Conservation (phyloP, 2,797 vertebrate species). For the Enteromius afrohamiltoni region DNA sequence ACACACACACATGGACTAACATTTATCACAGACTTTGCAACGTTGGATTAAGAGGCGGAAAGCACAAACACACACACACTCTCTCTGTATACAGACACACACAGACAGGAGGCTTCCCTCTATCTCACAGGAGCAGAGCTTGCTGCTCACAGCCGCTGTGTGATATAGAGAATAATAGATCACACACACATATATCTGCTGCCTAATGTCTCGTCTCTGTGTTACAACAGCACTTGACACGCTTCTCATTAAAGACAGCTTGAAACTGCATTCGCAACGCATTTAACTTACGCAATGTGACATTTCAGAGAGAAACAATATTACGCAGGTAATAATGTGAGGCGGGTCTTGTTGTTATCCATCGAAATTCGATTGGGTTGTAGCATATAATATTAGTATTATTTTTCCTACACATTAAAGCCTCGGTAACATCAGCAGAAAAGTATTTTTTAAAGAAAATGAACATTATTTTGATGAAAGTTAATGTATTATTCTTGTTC, state of each 20-base stretch:
- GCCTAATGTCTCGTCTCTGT: slow-evolving; percentile 37
- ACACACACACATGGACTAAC: slow-evolving; percentile 55
- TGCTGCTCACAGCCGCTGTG: slow-evolving; percentile 15
- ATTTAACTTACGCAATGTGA: slow-evolving; percentile 1
- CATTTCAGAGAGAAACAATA: background rate
- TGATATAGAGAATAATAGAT: slow-evolving; percentile 31
- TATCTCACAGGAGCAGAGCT: slow-evolving; percentile 21
- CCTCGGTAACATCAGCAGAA: background rate
- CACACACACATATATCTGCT: background rate
- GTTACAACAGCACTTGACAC: slow-evolving; percentile 38
- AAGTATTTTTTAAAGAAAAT: background rate
- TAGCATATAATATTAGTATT: background rate
- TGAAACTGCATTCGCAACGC: background rate
- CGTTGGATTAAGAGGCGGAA: background rate
- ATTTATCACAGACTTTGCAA: slow-evolving; percentile 44
- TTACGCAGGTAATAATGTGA: background rate
- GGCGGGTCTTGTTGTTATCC: background rate
- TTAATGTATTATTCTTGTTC: background rate
- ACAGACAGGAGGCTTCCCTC: slow-evolving; percentile 12
- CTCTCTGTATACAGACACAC: slow-evolving; percentile 25
- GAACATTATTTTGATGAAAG: background rate
- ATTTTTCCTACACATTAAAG: background rate
- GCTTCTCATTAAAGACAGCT: slow-evolving; percentile 42
- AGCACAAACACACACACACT: slow-evolving; percentile 39
- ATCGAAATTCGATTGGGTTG: background rate